These are phyloP conservation scores for Emys orbicularis DNA, from an alignment of 2,797 vertebrate species.

Conservation along the genomic window DNA sequence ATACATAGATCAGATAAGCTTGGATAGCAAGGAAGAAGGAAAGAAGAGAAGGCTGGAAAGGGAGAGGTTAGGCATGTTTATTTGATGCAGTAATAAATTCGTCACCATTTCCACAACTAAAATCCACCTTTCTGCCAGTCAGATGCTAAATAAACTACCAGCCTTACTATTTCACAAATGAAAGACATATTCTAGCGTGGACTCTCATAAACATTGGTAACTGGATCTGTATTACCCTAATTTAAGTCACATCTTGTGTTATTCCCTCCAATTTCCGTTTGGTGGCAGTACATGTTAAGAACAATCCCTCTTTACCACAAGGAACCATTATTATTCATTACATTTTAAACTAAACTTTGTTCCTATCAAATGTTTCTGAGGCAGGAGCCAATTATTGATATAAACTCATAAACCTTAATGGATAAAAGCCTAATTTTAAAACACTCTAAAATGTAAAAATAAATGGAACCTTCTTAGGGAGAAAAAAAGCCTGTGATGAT, in stretches of 20 bases:
- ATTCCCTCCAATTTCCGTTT: conserved; percentile 70
- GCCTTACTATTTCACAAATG: neutral
- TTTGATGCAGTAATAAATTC: neutral
- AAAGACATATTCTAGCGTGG: neutral
- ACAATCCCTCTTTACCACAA: conserved; percentile 7
- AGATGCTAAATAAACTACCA: neutral
- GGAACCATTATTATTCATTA: neutral
- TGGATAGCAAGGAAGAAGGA: neutral
- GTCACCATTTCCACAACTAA: neutral
- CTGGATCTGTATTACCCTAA: neutral
- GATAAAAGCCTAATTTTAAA: neutral
- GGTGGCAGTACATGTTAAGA: conserved; percentile 79
- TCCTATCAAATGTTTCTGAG: conserved; percentile 24
- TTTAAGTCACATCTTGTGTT: neutral
- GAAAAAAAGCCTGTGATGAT: neutral
- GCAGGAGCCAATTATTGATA: neutral
- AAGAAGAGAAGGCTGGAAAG: neutral
- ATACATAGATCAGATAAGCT: neutral
- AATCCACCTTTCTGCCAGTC: neutral
- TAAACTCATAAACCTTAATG: neutral
- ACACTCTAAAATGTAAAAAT: neutral
- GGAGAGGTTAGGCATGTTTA: neutral
- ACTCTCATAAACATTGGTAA: neutral
- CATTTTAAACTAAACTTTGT: neutral
- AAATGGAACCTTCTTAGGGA: neutral